Conservation (phyloP, 2,888 invertebrate genomes). For the Lasioglossum oenotherae region DNA sequence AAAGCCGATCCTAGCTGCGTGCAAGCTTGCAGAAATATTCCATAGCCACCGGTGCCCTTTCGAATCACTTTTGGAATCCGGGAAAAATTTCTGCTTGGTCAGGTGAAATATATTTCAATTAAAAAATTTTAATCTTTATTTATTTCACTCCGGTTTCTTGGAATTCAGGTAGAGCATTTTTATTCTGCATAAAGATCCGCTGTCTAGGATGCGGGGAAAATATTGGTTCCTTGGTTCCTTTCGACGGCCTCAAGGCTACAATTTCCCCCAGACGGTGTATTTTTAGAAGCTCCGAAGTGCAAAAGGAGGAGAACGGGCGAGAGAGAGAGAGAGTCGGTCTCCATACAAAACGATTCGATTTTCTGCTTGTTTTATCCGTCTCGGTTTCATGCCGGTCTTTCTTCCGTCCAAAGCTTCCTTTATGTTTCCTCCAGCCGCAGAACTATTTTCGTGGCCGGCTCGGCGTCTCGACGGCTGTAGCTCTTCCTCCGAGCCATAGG, state of each 20-base stretch:
- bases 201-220: too few species aligned
- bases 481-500: neutral
- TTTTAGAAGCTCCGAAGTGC: conserved; percentile 5
- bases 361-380: conserved; percentile 38
- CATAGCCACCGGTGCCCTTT: neutral
- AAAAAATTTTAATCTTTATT: too few species aligned
- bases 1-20: neutral
- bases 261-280: neutral
- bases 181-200: too few species aligned
- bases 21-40: neutral
- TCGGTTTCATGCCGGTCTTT: conserved; percentile 23
- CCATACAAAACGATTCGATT: conserved; percentile 37
- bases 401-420: conserved; percentile 26
- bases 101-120: neutral
- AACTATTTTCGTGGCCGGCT: conserved; percentile 39
- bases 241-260: neutral
- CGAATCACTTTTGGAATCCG: neutral
- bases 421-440: conserved; percentile 24
- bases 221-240: neutral
- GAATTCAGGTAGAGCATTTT: too few species aligned
- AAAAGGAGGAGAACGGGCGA: neutral
- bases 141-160: too few species aligned
- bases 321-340: neutral
- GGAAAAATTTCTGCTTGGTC: neutral
- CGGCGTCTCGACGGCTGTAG: conserved; percentile 21